phyloP scores from a whole-genome alignment of 2,888 invertebrate species.

The Acanthosepion esculentum region DNA sequence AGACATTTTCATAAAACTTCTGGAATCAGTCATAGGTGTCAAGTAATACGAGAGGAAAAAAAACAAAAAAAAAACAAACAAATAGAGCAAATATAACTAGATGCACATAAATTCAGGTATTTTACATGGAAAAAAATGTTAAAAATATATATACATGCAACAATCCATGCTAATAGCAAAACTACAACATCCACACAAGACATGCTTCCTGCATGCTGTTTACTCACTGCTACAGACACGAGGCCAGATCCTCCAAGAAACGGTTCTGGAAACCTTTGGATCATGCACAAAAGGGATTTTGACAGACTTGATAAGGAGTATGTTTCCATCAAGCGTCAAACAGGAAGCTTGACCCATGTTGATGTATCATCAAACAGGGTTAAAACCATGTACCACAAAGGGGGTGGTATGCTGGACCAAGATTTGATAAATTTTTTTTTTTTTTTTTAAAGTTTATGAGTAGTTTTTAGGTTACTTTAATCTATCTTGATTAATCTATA shows the following conservation, averaged over 20 bases:
- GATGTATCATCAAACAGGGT: slow-evolving; percentile 48
- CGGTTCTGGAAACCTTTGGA: not conserved
- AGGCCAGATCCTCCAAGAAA: slow-evolving; percentile 44
- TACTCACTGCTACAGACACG: slow-evolving; percentile 36
- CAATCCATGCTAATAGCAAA: not conserved
- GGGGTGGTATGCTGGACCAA: slow-evolving; percentile 56
- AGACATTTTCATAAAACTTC: too few relatives aligned
- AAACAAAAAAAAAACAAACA: not conserved
- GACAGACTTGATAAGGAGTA: slow-evolving; percentile 25
- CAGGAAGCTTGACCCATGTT: slow-evolving; percentile 54
- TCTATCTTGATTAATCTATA: too few relatives aligned
- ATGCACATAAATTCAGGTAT: too few relatives aligned
- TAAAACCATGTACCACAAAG: slow-evolving; percentile 60
- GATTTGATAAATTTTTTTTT: not conserved
- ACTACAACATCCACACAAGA: not conserved
- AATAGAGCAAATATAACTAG: too few relatives aligned
- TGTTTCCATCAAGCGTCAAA: slow-evolving; percentile 50
- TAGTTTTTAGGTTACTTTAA: too few relatives aligned
- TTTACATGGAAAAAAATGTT: not conserved
- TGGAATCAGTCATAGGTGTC: too few relatives aligned
- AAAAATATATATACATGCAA: not conserved
- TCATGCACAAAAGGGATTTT: not conserved
- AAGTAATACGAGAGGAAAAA: not conserved
- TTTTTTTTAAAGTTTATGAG: too few relatives aligned
- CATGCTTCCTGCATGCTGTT: not conserved